Conservation (phyloP, 2,113 vertebrate genomes). For the Pelecanoides urinatrix region DNA sequence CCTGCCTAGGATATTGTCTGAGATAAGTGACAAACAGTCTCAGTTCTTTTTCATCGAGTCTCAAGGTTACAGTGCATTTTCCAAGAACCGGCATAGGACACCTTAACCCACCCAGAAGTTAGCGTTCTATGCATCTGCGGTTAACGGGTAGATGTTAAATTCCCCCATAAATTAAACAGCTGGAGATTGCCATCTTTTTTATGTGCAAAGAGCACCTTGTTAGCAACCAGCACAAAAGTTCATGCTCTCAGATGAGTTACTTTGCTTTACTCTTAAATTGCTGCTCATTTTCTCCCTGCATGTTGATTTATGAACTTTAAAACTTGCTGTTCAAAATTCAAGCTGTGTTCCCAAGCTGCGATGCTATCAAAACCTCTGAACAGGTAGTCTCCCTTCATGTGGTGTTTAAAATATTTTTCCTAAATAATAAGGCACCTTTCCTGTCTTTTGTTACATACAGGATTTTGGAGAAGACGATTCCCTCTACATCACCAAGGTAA, state of each 20-base stretch:
- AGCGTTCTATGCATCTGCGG: neutral
- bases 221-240: conserved; percentile 33
- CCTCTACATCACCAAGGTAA: conserved; percentile 98
- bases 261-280: conserved; percentile 13
- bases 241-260: neutral
- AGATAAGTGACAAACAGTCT: neutral
- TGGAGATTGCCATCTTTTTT: conserved; percentile 7
- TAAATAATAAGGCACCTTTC: neutral
- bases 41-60: neutral
- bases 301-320: conserved; percentile 1
- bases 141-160: neutral
- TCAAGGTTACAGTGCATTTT: neutral
- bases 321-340: neutral
- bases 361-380: neutral
- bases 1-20: neutral
- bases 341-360: neutral
- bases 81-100: neutral
- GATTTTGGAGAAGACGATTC: conserved; percentile 96
- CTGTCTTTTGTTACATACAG: conserved; percentile 72
- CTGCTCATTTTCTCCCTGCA: neutral
- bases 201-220: neutral
- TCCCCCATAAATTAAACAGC: conserved; percentile 25
- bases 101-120: neutral
- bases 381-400: neutral
- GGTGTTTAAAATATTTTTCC: neutral